A percentile compares a stretch with the other conserved stretches of the same genome.
phyloP scores from a whole-genome alignment of 2,888 invertebrate genomes.

The Invenusta paracnida region DNA sequence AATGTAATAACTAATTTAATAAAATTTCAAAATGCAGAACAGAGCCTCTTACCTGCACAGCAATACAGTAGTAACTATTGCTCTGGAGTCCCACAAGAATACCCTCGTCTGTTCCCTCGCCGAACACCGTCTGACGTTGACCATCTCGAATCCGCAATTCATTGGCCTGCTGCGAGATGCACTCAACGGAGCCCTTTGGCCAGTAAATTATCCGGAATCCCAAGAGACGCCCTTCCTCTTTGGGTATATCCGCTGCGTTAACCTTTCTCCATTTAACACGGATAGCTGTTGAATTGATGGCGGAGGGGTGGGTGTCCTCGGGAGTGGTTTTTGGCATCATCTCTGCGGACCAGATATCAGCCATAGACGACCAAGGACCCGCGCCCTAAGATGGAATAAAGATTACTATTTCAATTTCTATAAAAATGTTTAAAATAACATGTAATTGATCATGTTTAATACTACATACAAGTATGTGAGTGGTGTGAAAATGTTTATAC shows the following conservation, averaged over 20 bases:
- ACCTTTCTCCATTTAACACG: slow-evolving; percentile 75
- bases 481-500: too few species aligned
- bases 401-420: too few species aligned
- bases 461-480: too few species aligned
- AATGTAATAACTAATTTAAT: too few species aligned
- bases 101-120: slow-evolving; percentile 69
- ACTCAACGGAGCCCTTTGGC: slow-evolving; percentile 21
- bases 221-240: slow-evolving; percentile 41
- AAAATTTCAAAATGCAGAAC: too few species aligned
- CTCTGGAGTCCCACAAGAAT: slow-evolving; percentile 86
- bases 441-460: too few species aligned
- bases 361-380: slow-evolving; percentile 58
- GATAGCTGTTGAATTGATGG: slow-evolving; percentile 84
- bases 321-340: slow-evolving; percentile 69
- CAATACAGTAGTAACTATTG: slow-evolving; percentile 84
- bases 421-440: too few species aligned
- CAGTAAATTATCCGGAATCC: slow-evolving; percentile 45
- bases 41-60: slow-evolving; percentile 40
- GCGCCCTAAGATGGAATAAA: slow-evolving; percentile 66
- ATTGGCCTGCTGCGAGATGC: slow-evolving; percentile 33
- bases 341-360: slow-evolving; percentile 36
- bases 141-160: slow-evolving; percentile 19
- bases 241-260: background rate
- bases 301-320: slow-evolving; percentile 71
- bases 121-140: slow-evolving; percentile 42